These are phyloP conservation scores for Caenorhabditis inopinata DNA, from an alignment of 1,140 invertebrate genomes.

Conservation along the genomic window DNA sequence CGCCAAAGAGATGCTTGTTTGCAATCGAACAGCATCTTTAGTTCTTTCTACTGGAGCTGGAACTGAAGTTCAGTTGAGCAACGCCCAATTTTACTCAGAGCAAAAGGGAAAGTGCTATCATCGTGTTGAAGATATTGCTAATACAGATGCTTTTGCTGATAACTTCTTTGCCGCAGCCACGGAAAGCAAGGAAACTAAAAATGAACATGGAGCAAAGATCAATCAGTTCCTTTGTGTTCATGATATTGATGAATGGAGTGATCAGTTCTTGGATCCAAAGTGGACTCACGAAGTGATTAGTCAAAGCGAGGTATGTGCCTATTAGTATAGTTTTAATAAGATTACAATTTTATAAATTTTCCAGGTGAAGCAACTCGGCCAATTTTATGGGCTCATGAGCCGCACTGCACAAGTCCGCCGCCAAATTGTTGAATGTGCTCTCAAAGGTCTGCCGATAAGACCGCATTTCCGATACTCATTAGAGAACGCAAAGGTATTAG, in stretches of 20 bases:
- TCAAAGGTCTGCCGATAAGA: slow-evolving; percentile 63
- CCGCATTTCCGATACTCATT: slow-evolving; percentile 61
- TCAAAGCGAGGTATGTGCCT: slow-evolving; percentile 50
- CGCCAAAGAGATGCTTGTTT: slow-evolving; percentile 63
- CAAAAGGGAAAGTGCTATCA: slow-evolving; percentile 55
- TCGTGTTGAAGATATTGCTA: slow-evolving; percentile 58
- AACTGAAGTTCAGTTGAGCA: slow-evolving; percentile 64
- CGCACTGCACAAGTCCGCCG: slow-evolving; percentile 62
- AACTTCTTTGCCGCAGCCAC: slow-evolving; percentile 60
- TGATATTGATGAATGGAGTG: slow-evolving; percentile 62
- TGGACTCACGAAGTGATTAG: slow-evolving; percentile 65
- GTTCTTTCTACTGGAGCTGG: slow-evolving; percentile 64
- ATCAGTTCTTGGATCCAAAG: slow-evolving; percentile 61
- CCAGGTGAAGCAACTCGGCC: slow-evolving; percentile 52
- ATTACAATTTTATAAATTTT: neutral
- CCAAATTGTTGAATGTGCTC: slow-evolving; percentile 63
- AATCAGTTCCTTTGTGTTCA: slow-evolving; percentile 64
- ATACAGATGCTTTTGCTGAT: slow-evolving; percentile 61
- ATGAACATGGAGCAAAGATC: slow-evolving; percentile 54
- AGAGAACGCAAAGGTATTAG: slow-evolving; percentile 62
- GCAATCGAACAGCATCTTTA: slow-evolving; percentile 60
- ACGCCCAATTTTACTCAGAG: slow-evolving; percentile 59
- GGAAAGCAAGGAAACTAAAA: slow-evolving; percentile 52
- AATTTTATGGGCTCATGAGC: slow-evolving; percentile 63
- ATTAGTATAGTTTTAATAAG: neutral